These are phyloP conservation scores for Saxicola maurus DNA, from an alignment of 2,797 vertebrate species.

Conservation along the genomic window DNA sequence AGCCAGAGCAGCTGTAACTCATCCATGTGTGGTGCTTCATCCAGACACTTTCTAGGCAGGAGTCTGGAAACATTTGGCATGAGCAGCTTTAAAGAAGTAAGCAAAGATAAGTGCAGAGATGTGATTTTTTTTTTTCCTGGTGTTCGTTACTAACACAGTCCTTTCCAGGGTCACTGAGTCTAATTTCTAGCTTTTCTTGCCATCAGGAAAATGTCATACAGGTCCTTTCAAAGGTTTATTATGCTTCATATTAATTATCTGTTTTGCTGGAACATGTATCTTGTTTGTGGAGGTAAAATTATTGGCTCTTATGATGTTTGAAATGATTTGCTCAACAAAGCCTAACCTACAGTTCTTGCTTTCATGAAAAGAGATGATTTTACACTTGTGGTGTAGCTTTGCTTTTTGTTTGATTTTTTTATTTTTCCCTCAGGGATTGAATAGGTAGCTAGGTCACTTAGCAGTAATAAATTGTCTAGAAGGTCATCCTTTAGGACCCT, in stretches of 20 bases:
- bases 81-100: neutral
- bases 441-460: neutral
- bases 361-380: neutral
- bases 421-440: neutral
- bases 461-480: neutral
- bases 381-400: neutral
- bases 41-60: neutral
- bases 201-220: neutral
- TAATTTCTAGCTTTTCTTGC: neutral
- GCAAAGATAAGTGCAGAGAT: neutral
- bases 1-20: neutral
- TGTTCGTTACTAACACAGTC: neutral
- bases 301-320: neutral
- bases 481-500: neutral
- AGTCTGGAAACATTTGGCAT: neutral
- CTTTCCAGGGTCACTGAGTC: neutral
- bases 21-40: neutral
- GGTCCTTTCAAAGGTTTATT: neutral
- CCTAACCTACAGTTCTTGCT: neutral
- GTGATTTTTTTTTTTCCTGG: neutral
- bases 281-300: neutral
- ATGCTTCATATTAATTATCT: neutral
- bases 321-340: neutral
- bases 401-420: rapidly evolving
- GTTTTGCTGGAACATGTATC: neutral